A percentile compares a stretch with the other conserved stretches of the same genome.
Conservation (phyloP, 2,797 vertebrate species). For the Myoxocephalus aenaeus region DNA sequence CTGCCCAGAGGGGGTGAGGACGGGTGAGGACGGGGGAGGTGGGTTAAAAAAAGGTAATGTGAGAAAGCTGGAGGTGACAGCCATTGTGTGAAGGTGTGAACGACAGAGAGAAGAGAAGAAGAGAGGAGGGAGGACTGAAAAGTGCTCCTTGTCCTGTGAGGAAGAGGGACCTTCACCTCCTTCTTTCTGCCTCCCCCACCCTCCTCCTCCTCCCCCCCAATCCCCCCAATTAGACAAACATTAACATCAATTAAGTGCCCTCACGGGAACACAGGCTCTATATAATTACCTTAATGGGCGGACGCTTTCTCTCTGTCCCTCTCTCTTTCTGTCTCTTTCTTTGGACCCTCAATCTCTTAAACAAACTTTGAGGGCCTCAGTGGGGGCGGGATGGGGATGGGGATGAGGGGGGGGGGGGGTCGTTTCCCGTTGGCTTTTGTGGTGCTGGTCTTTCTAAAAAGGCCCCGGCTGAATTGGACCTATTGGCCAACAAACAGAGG, state of each 20-base stretch:
- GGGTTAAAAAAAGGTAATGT: constrained; percentile 84
- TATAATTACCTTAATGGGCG: constrained; percentile 99
- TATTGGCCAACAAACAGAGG: constrained; percentile 80
- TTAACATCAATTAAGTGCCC: constrained; percentile 99
- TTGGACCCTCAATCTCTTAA: constrained; percentile 98
- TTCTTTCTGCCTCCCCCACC: constrained; percentile 77
- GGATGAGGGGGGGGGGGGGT: constrained; percentile 29
- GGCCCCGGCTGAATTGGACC: constrained; percentile 67
- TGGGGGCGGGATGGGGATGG: constrained; percentile 35
- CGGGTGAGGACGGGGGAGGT: neutral
- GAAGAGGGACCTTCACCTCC: constrained; percentile 84
- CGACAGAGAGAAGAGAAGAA: constrained; percentile 55
- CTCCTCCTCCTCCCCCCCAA: constrained; percentile 82
- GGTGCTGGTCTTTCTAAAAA: constrained; percentile 66
- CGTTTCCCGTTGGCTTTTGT: constrained; percentile 75
- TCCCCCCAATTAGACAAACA: constrained; percentile 99
- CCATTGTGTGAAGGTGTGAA: constrained; percentile 91
- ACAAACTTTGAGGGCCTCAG: constrained; percentile 91
- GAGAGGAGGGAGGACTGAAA: constrained; percentile 86
- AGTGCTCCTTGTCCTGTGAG: constrained; percentile 86
- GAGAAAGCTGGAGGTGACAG: constrained; percentile 95
- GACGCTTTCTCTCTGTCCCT: constrained; percentile 93
- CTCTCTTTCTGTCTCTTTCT: constrained; percentile 77
- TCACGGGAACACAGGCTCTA: constrained; percentile 99
- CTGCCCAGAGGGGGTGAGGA: constrained; percentile 23